phyloP scores from a whole-genome alignment of 2,797 vertebrate genomes.

The Cheracebus regulus region DNA sequence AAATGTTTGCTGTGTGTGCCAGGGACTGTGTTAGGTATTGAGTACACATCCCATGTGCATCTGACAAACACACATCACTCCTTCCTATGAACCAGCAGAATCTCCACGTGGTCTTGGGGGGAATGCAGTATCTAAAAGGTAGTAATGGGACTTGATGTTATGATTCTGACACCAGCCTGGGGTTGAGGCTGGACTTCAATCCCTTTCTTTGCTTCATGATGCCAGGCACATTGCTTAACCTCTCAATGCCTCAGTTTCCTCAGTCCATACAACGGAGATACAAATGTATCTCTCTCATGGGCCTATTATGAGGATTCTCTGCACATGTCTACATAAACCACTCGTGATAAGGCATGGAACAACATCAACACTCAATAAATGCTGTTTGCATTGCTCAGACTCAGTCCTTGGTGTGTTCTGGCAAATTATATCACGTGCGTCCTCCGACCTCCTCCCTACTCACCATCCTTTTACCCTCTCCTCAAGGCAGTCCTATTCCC shows the following conservation, averaged over 20 bases:
- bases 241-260: not conserved
- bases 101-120: rapidly evolving
- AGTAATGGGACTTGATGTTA: not conserved
- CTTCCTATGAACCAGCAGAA: not conserved
- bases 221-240: not conserved
- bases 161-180: not conserved
- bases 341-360: not conserved
- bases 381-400: not conserved
- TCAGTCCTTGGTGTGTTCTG: too few species aligned
- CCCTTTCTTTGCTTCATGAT: not conserved
- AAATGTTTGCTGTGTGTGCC: not conserved
- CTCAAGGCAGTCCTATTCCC: not conserved
- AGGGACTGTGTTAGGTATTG: not conserved
- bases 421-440: rapidly evolving
- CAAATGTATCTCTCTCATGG: not conserved
- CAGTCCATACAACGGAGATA: not conserved
- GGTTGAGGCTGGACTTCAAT: not conserved
- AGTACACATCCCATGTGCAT: rapidly evolving
- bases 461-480: not conserved
- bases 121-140: not conserved
- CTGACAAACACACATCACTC: not conserved
- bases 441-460: not conserved
- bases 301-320: not conserved
- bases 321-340: not conserved
- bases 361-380: not conserved